These are phyloP conservation scores for Passer domesticus DNA, from an alignment of 2,113 vertebrate genomes.

Conservation along the genomic window DNA sequence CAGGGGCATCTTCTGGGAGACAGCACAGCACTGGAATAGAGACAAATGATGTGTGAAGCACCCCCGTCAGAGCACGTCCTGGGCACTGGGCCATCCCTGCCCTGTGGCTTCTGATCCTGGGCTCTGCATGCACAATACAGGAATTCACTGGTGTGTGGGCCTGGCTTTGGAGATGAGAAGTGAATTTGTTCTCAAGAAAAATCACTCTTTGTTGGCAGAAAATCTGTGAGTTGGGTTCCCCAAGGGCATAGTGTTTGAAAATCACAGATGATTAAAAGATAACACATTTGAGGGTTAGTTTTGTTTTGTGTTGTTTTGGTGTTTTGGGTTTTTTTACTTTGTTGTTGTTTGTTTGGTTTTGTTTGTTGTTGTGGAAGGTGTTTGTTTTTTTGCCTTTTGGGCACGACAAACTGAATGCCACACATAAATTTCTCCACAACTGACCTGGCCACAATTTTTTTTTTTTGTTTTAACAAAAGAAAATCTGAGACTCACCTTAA, in stretches of 20 bases:
- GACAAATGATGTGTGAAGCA: not conserved
- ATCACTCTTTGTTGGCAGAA: constrained; percentile 17
- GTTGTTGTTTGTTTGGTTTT: not conserved
- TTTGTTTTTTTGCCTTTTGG: not conserved
- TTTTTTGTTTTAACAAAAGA: not conserved
- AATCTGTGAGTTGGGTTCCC: not conserved
- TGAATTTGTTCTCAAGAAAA: constrained; percentile 34
- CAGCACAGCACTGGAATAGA: not conserved
- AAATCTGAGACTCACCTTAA: not conserved
- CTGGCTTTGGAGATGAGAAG: constrained; percentile 16
- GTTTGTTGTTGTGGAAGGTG: not conserved
- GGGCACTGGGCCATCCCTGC: constrained; percentile 5
- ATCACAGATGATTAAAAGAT: constrained; percentile 15
- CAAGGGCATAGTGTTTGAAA: not conserved
- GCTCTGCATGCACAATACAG: not conserved
- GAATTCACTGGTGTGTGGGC: not conserved
- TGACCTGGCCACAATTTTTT: not conserved
- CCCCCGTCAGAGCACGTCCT: not conserved
- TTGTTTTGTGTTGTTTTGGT: not conserved
- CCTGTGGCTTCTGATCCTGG: not conserved
- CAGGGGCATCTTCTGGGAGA: not conserved
- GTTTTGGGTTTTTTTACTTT: fast-evolving
- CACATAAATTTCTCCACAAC: not conserved
- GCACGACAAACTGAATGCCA: not conserved
- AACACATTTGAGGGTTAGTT: not conserved